Evolutionary conservation across 2,113 vertebrate species (phyloP).

Genomic region (Epinephelus lanceolatus): DNA sequence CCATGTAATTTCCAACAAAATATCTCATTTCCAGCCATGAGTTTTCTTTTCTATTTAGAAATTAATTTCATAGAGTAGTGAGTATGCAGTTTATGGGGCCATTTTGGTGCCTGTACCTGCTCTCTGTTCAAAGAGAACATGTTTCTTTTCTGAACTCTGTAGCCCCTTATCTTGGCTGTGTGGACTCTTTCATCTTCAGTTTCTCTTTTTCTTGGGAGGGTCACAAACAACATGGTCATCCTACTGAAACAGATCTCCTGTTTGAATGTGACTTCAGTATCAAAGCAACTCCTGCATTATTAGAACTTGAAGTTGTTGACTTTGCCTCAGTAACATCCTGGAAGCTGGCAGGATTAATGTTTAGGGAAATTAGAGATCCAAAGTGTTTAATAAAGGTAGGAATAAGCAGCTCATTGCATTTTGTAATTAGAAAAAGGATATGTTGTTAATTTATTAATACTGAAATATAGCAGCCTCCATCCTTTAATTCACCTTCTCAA

Average conservation of each 20-base stretch:
- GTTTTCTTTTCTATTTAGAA: neutral
- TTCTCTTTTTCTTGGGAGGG: constrained; percentile 71
- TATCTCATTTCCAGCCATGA: neutral
- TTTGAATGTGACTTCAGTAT: constrained; percentile 53
- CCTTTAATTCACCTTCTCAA: constrained; percentile 9
- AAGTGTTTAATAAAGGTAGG: constrained; percentile 52
- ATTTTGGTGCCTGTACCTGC: constrained; percentile 2
- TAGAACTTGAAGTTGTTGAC: constrained; percentile 52
- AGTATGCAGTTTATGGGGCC: constrained; percentile 10
- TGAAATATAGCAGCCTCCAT: neutral
- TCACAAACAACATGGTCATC: constrained; percentile 31
- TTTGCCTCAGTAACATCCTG: constrained; percentile 44
- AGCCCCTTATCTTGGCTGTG: constrained; percentile 28
- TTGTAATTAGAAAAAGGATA: constrained; percentile 30
- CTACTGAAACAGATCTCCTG: constrained; percentile 50
- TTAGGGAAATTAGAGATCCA: constrained; percentile 58
- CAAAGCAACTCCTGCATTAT: constrained; percentile 44
- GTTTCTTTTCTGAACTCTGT: constrained; percentile 45
- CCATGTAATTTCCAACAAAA: constrained; percentile 9
- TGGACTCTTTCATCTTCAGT: constrained; percentile 24
- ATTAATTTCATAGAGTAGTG: neutral
- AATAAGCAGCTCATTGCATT: constrained; percentile 5
- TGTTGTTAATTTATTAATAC: constrained; percentile 17
- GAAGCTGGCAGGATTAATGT: constrained; percentile 37
- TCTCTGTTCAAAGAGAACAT: constrained; percentile 6